These are phyloP conservation scores for Homalodisca vitripennis DNA, from an alignment of 1,140 invertebrate genomes.

Conservation along the genomic window DNA sequence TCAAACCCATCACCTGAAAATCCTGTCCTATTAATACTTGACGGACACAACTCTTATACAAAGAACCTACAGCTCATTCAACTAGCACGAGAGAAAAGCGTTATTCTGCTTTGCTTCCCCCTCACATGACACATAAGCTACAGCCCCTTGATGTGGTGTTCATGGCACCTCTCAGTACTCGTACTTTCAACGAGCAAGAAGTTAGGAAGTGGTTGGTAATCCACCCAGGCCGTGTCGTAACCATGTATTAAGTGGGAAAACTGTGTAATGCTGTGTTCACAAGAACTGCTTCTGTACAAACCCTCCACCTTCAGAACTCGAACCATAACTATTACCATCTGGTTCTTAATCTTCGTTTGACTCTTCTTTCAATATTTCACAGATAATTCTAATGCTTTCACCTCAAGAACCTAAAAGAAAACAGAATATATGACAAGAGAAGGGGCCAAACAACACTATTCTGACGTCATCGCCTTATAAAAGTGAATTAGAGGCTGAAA, in stretches of 20 bases:
- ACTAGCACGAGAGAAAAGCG: constrained; percentile 38
- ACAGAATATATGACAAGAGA: neutral
- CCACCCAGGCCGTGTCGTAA: too few species aligned
- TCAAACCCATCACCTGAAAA: constrained; percentile 39
- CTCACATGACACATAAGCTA: constrained; percentile 41
- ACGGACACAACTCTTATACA: constrained; percentile 44
- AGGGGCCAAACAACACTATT: neutral
- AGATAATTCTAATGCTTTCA: neutral
- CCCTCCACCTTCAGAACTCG: neutral
- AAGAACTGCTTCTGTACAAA: too few species aligned
- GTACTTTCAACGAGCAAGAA: constrained; percentile 39
- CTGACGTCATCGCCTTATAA: neutral
- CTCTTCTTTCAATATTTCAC: neutral
- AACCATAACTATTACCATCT: neutral
- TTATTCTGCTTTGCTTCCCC: constrained; percentile 42
- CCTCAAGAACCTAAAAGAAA: neutral
- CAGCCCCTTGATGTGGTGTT: constrained; percentile 45
- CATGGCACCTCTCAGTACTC: constrained; percentile 41
- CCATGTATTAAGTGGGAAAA: too few species aligned
- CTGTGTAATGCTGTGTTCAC: too few species aligned
- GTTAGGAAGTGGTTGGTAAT: constrained; percentile 47
- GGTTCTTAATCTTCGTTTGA: neutral
- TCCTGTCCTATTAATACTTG: constrained; percentile 46
- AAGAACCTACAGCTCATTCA: constrained; percentile 46
- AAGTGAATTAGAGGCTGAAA: neutral